Base-by-base conservation (phyloP, 2,113 vertebrate genomes). In the Hiodon tergisus region DNA sequence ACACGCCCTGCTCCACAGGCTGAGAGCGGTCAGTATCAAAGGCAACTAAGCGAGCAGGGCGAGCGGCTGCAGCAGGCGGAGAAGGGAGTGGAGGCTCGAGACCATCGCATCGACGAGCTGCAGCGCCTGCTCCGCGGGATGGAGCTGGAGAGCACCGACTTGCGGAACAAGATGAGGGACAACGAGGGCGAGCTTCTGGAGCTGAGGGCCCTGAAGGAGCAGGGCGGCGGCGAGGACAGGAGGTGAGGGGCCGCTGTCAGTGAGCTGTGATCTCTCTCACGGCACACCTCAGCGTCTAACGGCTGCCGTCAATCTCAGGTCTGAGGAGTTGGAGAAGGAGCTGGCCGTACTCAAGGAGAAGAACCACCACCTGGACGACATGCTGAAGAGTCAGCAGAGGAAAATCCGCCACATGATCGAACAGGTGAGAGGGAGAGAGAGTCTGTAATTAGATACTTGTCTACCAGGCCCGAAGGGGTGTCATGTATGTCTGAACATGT, bases 391-490 rank as follows among this genome's bases (percentile, higher is more conserved):
- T 78, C 96, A 98, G 81, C 96, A 98, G 78, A 92, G 96, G 76
- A 98, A 98, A 87, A 93, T 98, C 50, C 86, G 96, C 63, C 95
- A 97, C 79, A 98, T 98, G 96, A 98, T 98, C 2, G 95, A 97
- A 83, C 96, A 98, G 95, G 96, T 98, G 72, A 83, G 83, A 61
- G 57, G 31, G 10, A 58, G 66, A 59, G 63, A 66, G 63, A 14
- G 17, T 48, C 6, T 11, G 63, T 66, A 66, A 66, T 47, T 10
- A 8, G 63, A 17, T 7, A 3, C 63, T 16, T 4, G 8, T 31
- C 31, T 31, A 31, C 31, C 31, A 31, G 31, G 31, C 65, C 4
- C 6, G 59, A 14, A 14, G 9, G 9, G 4, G 5, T 52, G 52
- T 57, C 13, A 59, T 67, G 48, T 72, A 50, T 77, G 51, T 0